phyloP scores from a whole-genome alignment of 2,888 invertebrate species.

The Aphidius colemani region DNA sequence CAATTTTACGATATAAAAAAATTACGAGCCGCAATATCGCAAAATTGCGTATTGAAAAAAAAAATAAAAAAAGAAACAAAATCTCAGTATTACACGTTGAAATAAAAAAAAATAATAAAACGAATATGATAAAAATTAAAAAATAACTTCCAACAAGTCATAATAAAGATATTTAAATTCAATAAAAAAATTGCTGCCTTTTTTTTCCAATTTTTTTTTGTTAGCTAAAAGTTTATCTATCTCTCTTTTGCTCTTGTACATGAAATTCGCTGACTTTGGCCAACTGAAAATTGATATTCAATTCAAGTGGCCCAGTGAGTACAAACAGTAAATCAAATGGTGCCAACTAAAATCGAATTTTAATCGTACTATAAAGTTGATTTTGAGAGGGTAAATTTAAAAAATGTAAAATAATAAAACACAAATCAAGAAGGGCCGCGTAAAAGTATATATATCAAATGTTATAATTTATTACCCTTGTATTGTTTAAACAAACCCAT shows the following conservation, averaged over 20 bases:
- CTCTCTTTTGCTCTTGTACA: no score
- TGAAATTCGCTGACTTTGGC: slow-evolving; percentile 19
- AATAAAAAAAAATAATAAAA: no score
- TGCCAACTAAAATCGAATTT: slow-evolving; percentile 29
- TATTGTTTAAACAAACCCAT: not conserved
- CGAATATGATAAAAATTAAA: not conserved
- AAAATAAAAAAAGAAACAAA: no score
- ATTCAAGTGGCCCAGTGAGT: slow-evolving; percentile 17
- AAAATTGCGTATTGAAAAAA: not conserved
- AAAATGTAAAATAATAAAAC: slow-evolving; percentile 1
- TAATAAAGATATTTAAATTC: no score
- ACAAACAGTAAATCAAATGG: slow-evolving; percentile 30
- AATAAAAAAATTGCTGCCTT: not conserved
- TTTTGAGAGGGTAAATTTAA: not conserved
- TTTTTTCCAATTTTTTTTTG: not conserved
- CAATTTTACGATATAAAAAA: not conserved
- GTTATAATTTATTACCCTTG: no score
- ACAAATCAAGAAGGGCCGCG: not conserved
- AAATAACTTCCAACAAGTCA: no score
- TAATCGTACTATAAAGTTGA: slow-evolving; percentile 20
- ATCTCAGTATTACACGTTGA: no score
- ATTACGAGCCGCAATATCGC: not conserved
- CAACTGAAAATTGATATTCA: slow-evolving; percentile 28
- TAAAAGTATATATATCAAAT: not conserved
- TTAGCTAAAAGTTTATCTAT: not conserved